Percentiles rank a stretch among this genome's conserved stretches.
Conservation (phyloP, 2,888 invertebrate species). For the Stenodema calcarata region DNA sequence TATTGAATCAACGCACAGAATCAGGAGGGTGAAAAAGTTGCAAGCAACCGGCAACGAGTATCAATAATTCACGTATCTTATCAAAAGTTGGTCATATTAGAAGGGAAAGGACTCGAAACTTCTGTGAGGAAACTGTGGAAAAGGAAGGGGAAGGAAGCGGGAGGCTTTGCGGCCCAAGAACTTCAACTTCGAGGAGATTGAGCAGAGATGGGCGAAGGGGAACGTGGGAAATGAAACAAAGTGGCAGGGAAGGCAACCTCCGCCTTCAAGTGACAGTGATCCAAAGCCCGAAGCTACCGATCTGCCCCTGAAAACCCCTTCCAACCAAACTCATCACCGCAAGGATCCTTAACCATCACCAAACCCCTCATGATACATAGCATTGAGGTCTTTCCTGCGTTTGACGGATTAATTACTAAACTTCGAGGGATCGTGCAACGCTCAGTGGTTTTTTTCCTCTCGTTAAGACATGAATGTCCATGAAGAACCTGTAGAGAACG, state of each 20-base stretch:
- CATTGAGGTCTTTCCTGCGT: conserved; percentile 3
- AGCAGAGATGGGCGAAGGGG: not conserved
- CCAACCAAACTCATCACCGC: conserved; percentile 12
- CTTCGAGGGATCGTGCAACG: not conserved
- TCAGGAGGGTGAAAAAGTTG: not conserved
- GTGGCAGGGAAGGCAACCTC: conserved; percentile 6
- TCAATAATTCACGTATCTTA: conserved; percentile 48
- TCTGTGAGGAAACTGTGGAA: not conserved
- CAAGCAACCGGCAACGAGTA: not conserved
- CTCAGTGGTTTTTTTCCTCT: not conserved
- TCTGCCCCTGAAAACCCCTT: not conserved
- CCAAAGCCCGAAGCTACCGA: conserved; percentile 31
- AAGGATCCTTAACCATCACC: not conserved
- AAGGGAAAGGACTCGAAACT: not conserved
- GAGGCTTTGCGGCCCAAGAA: conserved; percentile 1
- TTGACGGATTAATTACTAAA: conserved; percentile 31
- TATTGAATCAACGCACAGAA: not conserved
- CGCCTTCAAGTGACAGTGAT: conserved; percentile 43
- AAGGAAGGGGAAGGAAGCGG: not conserved
- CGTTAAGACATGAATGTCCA: not conserved
- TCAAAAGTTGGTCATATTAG: conserved; percentile 35
- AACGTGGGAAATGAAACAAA: conserved; percentile 37
- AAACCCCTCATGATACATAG: not conserved
- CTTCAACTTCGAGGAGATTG: conserved; percentile 18
- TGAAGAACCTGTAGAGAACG: not conserved